These are phyloP conservation scores for Laticauda laticaudata DNA, from an alignment of 2,113 vertebrate genomes.

Conservation along the genomic window DNA sequence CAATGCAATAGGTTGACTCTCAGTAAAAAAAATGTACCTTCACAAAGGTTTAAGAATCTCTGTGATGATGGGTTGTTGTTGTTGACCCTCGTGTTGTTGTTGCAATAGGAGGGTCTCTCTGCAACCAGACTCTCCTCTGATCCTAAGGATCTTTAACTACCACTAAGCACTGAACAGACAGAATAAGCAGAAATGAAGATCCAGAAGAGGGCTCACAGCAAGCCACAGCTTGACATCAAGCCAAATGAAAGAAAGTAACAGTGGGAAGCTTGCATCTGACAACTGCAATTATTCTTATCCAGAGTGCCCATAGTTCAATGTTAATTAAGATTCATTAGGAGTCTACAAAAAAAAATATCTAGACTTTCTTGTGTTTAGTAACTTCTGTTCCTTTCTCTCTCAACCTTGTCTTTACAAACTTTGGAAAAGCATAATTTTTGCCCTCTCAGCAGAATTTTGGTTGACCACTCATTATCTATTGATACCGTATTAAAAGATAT, in stretches of 20 bases:
- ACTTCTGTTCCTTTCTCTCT: background rate
- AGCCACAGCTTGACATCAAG: background rate
- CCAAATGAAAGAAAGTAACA: background rate
- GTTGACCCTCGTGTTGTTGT: too few relatives aligned
- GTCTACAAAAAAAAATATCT: background rate
- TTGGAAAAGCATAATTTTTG: background rate
- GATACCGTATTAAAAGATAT: background rate
- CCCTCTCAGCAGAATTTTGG: background rate
- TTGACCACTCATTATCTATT: background rate
- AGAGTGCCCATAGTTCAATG: background rate
- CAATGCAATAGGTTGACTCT: background rate
- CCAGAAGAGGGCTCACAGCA: background rate
- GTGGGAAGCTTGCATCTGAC: background rate
- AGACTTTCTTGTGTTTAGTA: background rate
- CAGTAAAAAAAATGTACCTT: background rate
- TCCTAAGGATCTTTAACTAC: background rate
- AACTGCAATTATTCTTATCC: background rate
- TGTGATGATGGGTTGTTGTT: background rate
- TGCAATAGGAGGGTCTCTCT: background rate
- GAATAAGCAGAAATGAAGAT: background rate
- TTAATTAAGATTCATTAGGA: background rate
- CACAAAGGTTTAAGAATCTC: background rate
- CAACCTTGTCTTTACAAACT: background rate
- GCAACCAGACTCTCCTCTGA: background rate
- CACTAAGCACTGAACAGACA: background rate